Percentiles rank a stretch among this genome's conserved stretches.
phyloP scores from a whole-genome alignment of 2,888 invertebrate species.

The Epinotia bilunana region DNA sequence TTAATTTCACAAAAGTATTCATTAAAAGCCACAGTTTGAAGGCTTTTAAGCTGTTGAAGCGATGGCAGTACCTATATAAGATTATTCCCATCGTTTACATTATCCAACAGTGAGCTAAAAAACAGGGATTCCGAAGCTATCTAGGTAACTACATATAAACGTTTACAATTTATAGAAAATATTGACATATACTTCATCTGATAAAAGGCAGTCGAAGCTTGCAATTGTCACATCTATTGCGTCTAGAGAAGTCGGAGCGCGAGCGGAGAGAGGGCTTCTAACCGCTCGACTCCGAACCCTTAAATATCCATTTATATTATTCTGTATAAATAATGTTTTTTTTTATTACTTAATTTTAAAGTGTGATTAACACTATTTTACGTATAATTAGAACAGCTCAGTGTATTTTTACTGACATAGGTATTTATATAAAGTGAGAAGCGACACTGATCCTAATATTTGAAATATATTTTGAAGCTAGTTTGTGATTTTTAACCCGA shows the following conservation, averaged over 20 bases:
- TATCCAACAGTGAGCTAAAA: constrained; percentile 72
- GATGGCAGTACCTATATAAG: constrained; percentile 68
- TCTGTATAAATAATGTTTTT: constrained; percentile 76
- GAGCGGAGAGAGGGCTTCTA: constrained; percentile 34
- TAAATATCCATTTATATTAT: constrained; percentile 55
- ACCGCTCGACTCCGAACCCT: constrained; percentile 46
- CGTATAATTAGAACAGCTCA: constrained; percentile 80
- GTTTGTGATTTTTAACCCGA: constrained; percentile 76
- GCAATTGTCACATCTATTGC: constrained; percentile 69
- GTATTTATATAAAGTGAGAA: constrained; percentile 67
- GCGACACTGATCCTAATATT: constrained; percentile 80
- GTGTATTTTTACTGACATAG: constrained; percentile 66
- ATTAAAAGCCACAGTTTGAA: constrained; percentile 83
- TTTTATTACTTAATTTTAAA: constrained; percentile 73
- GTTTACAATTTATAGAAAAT: constrained; percentile 80
- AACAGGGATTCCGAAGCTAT: constrained; percentile 77
- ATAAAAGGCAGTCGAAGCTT: constrained; percentile 77
- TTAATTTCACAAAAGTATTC: constrained; percentile 84
- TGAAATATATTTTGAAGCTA: constrained; percentile 80
- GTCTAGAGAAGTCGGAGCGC: constrained; percentile 52
- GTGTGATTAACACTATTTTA: constrained; percentile 80
- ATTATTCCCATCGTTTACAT: constrained; percentile 60
- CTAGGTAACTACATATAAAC: constrained; percentile 76
- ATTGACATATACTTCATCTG: constrained; percentile 73
- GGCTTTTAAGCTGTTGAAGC: constrained; percentile 84